phyloP scores from a whole-genome alignment of 1,140 invertebrate species.

The Lepidurus couesii region DNA sequence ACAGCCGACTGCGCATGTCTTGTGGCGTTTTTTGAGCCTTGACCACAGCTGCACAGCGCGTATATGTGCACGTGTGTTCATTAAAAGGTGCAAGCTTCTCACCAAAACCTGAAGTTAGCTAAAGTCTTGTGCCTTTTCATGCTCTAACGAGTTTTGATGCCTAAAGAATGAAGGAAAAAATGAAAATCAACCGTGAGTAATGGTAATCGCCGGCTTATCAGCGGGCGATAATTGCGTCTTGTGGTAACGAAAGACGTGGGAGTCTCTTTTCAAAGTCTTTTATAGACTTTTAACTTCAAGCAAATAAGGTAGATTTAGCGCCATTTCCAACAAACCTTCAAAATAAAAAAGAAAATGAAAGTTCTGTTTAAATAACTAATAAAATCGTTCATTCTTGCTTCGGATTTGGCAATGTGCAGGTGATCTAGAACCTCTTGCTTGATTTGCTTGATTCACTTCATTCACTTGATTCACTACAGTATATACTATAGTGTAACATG shows the following conservation, averaged over 20 bases:
- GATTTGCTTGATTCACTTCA: no score
- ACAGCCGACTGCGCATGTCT: neutral
- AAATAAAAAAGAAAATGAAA: neutral
- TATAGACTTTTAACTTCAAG: neutral
- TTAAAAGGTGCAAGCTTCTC: neutral
- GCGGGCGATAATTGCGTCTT: neutral
- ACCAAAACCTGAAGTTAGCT: neutral
- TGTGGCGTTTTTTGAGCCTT: neutral
- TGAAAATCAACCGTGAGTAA: neutral
- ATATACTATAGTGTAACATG: no score
- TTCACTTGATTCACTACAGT: no score
- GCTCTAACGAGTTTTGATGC: neutral
- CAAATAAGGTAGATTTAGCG: neutral
- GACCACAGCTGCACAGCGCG: neutral
- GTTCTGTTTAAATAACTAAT: neutral
- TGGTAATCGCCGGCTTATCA: neutral
- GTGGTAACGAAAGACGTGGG: slow-evolving; percentile 4
- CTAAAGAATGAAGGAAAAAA: neutral
- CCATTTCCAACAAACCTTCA: neutral
- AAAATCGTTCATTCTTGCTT: neutral
- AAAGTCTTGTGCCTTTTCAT: neutral
- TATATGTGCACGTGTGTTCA: neutral
- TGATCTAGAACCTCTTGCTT: neutral
- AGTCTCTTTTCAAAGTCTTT: neutral
- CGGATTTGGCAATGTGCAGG: neutral